Base-by-base conservation (phyloP, 1,140 invertebrate species). In the Orius insidiosus region DNA sequence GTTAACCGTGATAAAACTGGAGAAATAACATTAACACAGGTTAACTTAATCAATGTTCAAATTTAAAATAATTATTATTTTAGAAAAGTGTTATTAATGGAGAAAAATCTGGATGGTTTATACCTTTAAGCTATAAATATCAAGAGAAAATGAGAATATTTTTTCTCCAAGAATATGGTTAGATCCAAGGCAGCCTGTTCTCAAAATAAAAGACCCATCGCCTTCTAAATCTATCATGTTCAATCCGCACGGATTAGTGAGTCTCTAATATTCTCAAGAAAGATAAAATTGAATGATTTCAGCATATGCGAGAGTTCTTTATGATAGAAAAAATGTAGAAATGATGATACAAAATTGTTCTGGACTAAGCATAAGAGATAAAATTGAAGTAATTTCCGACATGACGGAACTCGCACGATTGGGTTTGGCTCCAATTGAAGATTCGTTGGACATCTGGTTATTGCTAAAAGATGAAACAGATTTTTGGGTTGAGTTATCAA, bases 331-430 rank as follows among this genome's bases (percentile, higher is more conserved):
- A 11, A 79, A 77, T 58, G 85, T 18, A 19, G 30, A 32, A 1
- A 24, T 40, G 3, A 16, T 48, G 7, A 15, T 31, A 3, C 31
- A 42, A 3, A 39, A 48, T 13, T 18, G 41, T n/a, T 32, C 31
- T 11, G 15, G 15, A 3, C 32, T 48, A 8, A 32, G 38, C n/a
- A 6, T 35, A 6, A 30, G 18, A 2, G 46, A 82, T 53, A 60
- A 84, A 36, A 81, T 83, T 0, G 84, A 89, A 60, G 62, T 89
- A 2, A 67, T 90, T 19, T 75, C 81, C 24, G 86, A 90, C 60
- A 70, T 79, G 1, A 68, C 85, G 47, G 76, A 75, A 50, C 64
- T 90, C 31, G 80, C 80, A 6, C 10, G 39, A 3, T 39, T 48
- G 2, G 46, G 46, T 1, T 32, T 41, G 13, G 14, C 39, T 5